Base-by-base conservation (phyloP, 2,113 vertebrate genomes). In the Telmatochromis sp. region DNA sequence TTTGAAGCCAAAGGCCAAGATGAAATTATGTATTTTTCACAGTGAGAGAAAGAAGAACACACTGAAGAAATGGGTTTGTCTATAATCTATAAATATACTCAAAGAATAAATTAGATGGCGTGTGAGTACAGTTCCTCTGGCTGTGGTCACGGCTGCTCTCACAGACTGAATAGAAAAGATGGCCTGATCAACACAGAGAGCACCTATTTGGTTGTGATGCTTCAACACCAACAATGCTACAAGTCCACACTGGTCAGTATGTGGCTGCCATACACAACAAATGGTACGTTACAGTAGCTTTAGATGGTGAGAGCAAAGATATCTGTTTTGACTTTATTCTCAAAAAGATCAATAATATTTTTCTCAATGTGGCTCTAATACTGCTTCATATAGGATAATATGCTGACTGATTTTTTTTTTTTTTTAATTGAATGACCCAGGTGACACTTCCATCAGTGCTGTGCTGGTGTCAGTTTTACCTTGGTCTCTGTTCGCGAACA, bases 1-100 rank as follows among this genome's bases (percentile, higher is more conserved):
- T 91, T 84, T 86, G 70, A 89, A 89, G 81, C 63, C 55, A 73
- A 81, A 87, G 70, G 60, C 81, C 42, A 83, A 37, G 26, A 80
- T 26, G 12, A 49, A 57, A 85, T 73, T 23, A 47, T 82, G 26
- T 63, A 21, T 40, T 26, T 26, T 47, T 63, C 31, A n/a, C 57
- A 51, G n/a, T 6, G 7, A 70, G 42, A 75, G 11, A 45, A 73
- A 40, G 6, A 54, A 70, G 23, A 68, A 14, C 40, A 26, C 4
- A 17, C 9, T 23, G 31, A 37, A 57, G n/a, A 26, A 60, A 49
- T 21, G 19, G 13, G 42, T 15, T n/a, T 57, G 7, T 40, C 40
- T 40, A 12, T 40, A 40, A 40, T 40, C 40, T 40, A 40, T 40
- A 40, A 12, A 40, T 40, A 40, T 40, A 40, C 40, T 40, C 40